Evolutionary conservation across 2,888 invertebrate species (phyloP), one percentile per base, ranked within the genome.

Genomic region (Cephus sareptanus): DNA sequence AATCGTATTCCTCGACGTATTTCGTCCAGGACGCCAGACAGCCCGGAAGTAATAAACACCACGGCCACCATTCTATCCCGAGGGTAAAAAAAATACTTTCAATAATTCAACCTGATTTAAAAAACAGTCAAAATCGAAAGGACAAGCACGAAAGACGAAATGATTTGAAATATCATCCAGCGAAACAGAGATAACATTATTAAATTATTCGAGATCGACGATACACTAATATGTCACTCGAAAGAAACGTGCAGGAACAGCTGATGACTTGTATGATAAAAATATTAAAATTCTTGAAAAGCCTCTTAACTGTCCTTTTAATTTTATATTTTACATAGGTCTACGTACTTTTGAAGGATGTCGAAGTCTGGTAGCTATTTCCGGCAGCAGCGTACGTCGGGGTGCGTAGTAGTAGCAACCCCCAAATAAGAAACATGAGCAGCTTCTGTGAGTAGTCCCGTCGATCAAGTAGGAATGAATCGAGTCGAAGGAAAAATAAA

Each of bases 1-100:
- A 87, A 83, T 93, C 92, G 83, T 92, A 90, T 76, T 92, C 93
- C 79, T 93, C 93, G 75, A 87, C 83, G 79, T 87, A 88, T 74
- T 84, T 85, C 33, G 82, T 84, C 88, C 87, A 88, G n/a, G 86
- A 87, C 15, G 87, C 88, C 75, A 85, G 76, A 74, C 87, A 88
- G 79, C 85, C 84, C 74, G 86, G 85, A 78, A 88, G 75, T 74
- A 88, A 79, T 74, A 88, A 85, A 86, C 86, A 88, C 86, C 86
- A 88, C 76, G 85, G 83, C 88, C 87, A 88, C 85, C 85, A 85
- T 82, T 83, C 88, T 88, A 79, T 56, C 56, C 56, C 56, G 23
- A 56, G 23, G 9, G 9, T 9, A 56, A 56, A 56, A 23, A 56
- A 23, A 2, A 2, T 9, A 56, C 56, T 2, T 23, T 23, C 0